phyloP scores from a whole-genome alignment of 2,888 invertebrate genomes.

The Lymantria monacha region DNA sequence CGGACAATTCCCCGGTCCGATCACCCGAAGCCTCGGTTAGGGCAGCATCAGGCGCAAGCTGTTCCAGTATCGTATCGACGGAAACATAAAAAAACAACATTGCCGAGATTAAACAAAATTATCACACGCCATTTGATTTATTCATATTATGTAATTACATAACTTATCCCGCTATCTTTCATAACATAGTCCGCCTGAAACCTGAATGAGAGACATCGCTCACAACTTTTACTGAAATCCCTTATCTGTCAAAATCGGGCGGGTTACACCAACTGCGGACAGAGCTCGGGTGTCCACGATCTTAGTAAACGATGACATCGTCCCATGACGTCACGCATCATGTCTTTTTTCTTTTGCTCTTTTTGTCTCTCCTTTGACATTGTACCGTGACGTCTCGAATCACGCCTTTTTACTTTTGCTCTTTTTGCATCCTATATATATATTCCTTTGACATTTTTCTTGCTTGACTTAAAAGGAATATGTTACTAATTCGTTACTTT shows the following conservation, averaged over 20 bases:
- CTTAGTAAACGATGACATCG: not conserved
- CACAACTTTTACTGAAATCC: slow-evolving; percentile 71
- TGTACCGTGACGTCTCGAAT: slow-evolving; percentile 11
- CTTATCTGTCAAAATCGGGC: slow-evolving; percentile 71
- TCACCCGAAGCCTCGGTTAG: too few relatives aligned
- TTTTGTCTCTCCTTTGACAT: slow-evolving; percentile 1
- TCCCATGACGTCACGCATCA: slow-evolving; percentile 10
- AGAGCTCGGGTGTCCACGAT: slow-evolving; percentile 15
- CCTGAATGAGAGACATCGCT: slow-evolving; percentile 63
- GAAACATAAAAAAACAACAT: too few relatives aligned
- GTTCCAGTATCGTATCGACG: too few relatives aligned
- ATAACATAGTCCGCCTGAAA: slow-evolving; percentile 22
- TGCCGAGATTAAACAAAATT: too few relatives aligned
- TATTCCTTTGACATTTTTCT: slow-evolving; percentile 6
- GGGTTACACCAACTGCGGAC: slow-evolving; percentile 60
- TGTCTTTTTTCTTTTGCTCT: not conserved
- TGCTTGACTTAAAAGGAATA: not conserved
- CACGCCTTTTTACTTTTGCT: not conserved
- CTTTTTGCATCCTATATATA: not conserved
- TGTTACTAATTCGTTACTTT: too few relatives aligned
- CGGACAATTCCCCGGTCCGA: too few relatives aligned
- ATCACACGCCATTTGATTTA: too few relatives aligned
- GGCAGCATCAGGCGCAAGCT: too few relatives aligned
- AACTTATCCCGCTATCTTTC: slow-evolving; percentile 29
- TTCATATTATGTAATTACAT: too few relatives aligned